Base-by-base conservation (phyloP, 2,888 invertebrate genomes). In the Aphrophora alni region DNA sequence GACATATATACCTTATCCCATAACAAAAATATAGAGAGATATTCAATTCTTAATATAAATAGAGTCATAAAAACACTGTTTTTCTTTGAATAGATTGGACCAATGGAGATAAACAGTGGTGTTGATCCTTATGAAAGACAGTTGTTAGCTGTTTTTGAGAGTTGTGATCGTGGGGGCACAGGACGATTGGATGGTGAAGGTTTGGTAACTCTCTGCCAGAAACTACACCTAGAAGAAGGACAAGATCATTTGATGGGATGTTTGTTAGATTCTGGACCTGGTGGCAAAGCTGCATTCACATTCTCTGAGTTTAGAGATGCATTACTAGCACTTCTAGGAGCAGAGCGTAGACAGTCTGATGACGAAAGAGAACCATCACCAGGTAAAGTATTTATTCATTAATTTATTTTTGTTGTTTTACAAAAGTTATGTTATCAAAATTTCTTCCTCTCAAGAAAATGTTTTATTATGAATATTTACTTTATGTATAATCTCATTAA, bases 281-380 rank as follows among this genome's bases (percentile, higher is more conserved):
- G 89, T 51, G 89, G 89, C 80, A 85, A 89, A n/a, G 76, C 80
- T 25, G 88, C 90, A 21, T 92, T 93, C 38, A 91, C 94, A 80
- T 96, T 95, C 89, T 88, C 91, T 27, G 92, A 94, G 87, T 96
- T 96, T 87, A 93, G 94, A 86, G 93, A 94, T 88, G 95, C 93
- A 8, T 89, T 96, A 82, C 89, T 95, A 33, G 90, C 92, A 82
- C 91, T 95, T 85, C 90, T 95, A 51, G 83, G 78, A 26, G 80
- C 78, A 59, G 81, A 73, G 38, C 80, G 81, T 5, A 77, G 78
- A n/a, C 71, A 83, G 84, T 70, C 81, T 84, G 84, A 85, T 82
- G 82, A 85, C 75, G 80, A 81, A 85, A 75, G 86, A 84, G 75
- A 85, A 84, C 75, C 85, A 86, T 74, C 87, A 86, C 84, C 89